Evolutionary conservation across 2,113 vertebrate species (phyloP).

Genomic region (Prionailurus bengalensis): DNA sequence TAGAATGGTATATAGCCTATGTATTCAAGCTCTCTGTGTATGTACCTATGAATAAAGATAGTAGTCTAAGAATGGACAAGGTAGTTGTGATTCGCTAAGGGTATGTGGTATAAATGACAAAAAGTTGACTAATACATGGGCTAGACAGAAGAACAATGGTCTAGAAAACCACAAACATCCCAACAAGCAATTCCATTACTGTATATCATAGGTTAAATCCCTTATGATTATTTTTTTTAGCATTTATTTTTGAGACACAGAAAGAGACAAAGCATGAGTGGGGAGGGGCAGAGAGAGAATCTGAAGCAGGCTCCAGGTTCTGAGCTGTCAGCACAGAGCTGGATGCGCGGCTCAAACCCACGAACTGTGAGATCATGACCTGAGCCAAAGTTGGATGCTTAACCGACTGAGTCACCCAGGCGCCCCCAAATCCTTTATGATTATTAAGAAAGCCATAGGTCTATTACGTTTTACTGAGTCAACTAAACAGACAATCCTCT

Average conservation of each 20-base stretch:
- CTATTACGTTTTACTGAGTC: background rate
- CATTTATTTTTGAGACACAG: no score
- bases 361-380: no score
- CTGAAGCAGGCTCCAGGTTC: no score
- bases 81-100: background rate
- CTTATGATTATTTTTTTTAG: background rate
- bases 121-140: background rate
- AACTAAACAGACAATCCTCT: background rate
- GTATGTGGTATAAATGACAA: background rate
- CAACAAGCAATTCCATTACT: background rate
- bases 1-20: background rate
- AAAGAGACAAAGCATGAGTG: no score
- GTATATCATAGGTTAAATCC: background rate
- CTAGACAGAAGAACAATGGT: background rate
- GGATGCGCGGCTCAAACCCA: no score
- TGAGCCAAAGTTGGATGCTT: no score
- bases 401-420: no score
- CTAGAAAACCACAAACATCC: background rate
- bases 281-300: no score
- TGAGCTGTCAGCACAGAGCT: no score
- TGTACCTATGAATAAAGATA: background rate
- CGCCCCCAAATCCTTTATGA: background rate
- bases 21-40: background rate
- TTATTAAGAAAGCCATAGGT: background rate
- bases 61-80: background rate